Evolutionary conservation across 2,888 invertebrate species (phyloP).

Genomic region (Eucriotettix oculatus): DNA sequence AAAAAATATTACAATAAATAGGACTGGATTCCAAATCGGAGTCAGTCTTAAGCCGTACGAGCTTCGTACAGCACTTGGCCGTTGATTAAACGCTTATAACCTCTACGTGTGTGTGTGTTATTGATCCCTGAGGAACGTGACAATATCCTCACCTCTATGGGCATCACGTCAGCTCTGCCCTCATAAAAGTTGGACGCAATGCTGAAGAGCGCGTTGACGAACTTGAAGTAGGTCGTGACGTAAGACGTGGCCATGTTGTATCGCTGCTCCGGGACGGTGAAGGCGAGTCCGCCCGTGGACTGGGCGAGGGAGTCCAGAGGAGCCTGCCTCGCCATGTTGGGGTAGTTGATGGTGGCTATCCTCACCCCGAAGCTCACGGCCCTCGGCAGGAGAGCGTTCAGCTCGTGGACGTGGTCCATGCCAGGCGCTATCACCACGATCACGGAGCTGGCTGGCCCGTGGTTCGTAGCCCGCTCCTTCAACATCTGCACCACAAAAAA

Average conservation of each 20-base stretch:
- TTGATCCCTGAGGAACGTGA: too few species aligned
- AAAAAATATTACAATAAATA: too few species aligned
- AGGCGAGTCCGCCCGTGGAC: slow-evolving; percentile 28
- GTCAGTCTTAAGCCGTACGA: too few species aligned
- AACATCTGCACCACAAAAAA: slow-evolving; percentile 24
- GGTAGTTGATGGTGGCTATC: slow-evolving; percentile 37
- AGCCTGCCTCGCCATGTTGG: slow-evolving; percentile 26
- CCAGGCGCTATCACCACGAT: slow-evolving; percentile 38
- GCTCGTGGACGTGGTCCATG: slow-evolving; percentile 27
- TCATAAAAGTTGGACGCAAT: slow-evolving; percentile 30
- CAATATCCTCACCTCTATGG: slow-evolving; percentile 26
- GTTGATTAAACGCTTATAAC: too few species aligned
- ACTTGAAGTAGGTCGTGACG: slow-evolving; percentile 34
- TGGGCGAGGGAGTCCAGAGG: slow-evolving; percentile 31
- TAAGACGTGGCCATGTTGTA: slow-evolving; percentile 33
- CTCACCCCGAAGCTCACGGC: slow-evolving; percentile 28
- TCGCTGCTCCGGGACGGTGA: slow-evolving; percentile 34
- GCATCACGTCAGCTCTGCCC: slow-evolving; percentile 27
- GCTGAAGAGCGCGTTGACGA: slow-evolving; percentile 30
- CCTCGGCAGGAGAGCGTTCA: slow-evolving; percentile 25
- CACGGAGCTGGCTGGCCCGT: slow-evolving; percentile 34
- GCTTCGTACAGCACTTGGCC: too few species aligned
- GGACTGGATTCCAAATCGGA: too few species aligned
- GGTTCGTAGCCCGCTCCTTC: slow-evolving; percentile 23
- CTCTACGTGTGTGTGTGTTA: too few species aligned